phyloP scores from a whole-genome alignment of 2,797 vertebrate genomes.

The Halcyon chelicuti region DNA sequence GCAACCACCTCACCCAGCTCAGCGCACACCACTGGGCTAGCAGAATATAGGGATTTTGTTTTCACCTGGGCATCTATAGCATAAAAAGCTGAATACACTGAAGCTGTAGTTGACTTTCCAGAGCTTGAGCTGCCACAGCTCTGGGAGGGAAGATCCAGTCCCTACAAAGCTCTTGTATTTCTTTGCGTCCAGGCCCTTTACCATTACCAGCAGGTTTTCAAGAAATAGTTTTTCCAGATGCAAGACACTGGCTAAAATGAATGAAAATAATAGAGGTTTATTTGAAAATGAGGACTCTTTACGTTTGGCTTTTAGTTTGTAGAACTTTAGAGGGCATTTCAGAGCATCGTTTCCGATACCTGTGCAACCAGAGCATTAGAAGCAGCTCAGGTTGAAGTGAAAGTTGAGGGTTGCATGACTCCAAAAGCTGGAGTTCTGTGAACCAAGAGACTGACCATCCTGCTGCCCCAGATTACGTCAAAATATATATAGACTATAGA shows the following conservation, averaged over 20 bases:
- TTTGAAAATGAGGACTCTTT: not conserved
- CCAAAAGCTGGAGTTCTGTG: not conserved
- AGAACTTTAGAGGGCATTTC: not conserved
- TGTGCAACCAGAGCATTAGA: not conserved
- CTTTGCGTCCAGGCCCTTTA: not conserved
- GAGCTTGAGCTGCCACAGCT: not conserved
- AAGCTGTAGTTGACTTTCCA: accelerated
- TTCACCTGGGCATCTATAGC: not conserved
- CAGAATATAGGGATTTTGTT: not conserved
- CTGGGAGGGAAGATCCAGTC: not conserved
- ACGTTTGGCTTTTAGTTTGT: not conserved
- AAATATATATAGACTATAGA: no score
- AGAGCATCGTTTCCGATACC: not conserved
- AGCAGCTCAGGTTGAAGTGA: not conserved
- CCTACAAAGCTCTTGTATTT: no score
- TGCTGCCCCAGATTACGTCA: not conserved
- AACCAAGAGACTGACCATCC: not conserved
- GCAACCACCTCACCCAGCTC: not conserved
- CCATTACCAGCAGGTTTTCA: not conserved
- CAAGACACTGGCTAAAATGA: not conserved
- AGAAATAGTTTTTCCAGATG: not conserved
- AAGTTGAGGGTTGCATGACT: not conserved
- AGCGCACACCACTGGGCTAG: accelerated
- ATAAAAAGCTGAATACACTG: accelerated
- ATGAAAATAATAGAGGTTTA: not conserved